Conservation (phyloP, 2,113 vertebrate genomes). For the Callipepla californica region DNA sequence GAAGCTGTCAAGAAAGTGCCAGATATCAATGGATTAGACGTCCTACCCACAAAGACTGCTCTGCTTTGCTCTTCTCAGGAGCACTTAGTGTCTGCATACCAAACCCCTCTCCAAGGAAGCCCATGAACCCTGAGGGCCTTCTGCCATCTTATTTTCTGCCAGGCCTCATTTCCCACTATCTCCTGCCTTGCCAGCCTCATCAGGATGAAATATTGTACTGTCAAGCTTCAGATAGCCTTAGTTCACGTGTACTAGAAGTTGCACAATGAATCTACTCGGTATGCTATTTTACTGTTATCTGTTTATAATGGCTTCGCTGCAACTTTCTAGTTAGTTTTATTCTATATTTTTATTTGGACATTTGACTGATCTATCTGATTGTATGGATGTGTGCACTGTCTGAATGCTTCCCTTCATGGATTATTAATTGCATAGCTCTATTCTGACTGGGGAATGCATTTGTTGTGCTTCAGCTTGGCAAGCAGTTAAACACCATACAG, state of each 20-base stretch:
- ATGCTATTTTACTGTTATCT: background rate
- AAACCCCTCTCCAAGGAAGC: background rate
- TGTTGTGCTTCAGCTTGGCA: too few species aligned
- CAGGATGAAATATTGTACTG: background rate
- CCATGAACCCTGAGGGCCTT: background rate
- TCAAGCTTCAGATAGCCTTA: background rate
- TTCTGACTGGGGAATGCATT: background rate
- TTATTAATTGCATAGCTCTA: background rate
- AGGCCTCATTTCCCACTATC: background rate
- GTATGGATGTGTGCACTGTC: too few species aligned
- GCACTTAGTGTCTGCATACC: background rate
- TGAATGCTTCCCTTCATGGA: background rate
- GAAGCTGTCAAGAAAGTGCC: background rate
- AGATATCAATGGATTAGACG: background rate
- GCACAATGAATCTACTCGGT: background rate
- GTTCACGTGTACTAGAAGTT: background rate
- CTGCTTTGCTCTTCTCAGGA: background rate
- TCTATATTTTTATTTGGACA: background rate
- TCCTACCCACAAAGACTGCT: background rate
- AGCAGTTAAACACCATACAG: too few species aligned
- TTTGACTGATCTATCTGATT: background rate
- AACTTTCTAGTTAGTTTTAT: background rate
- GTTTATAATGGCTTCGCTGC: background rate
- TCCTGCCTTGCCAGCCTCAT: background rate
- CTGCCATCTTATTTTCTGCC: background rate